Percentiles rank a stretch among this genome's conserved stretches.
These are phyloP conservation scores for Anguilla megastoma DNA, from an alignment of 2,797 vertebrate genomes.

Conservation along the genomic window DNA sequence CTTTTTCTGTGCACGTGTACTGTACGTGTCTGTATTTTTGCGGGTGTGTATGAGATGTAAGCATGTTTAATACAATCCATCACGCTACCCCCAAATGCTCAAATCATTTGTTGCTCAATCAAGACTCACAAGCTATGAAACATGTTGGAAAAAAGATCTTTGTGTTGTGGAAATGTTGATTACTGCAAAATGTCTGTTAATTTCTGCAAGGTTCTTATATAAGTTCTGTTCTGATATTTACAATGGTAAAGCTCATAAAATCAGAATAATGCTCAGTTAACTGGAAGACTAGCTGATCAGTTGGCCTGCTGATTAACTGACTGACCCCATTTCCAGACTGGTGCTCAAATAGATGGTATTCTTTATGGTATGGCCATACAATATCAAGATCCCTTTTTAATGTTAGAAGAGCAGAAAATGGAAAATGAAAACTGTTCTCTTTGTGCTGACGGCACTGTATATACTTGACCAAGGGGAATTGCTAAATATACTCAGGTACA, in stretches of 20 bases:
- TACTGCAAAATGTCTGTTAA: neutral
- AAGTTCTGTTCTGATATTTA: neutral
- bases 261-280: too few relatives aligned
- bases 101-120: neutral
- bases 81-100: neutral
- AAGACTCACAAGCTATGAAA: neutral
- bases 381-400: neutral
- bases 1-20: conserved; percentile 33
- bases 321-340: neutral
- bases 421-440: neutral
- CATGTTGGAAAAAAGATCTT: neutral
- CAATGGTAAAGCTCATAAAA: neutral
- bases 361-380: neutral
- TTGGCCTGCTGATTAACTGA: neutral
- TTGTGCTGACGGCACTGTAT: neutral
- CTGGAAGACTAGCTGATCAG: neutral
- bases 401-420: neutral
- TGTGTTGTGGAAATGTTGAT: neutral
- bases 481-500: neutral
- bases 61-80: neutral
- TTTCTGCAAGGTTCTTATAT: neutral
- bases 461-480: neutral
- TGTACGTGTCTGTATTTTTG: neutral
- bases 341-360: neutral
- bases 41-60: neutral